These are phyloP conservation scores for Xenopus laevis DNA, from an alignment of 2,113 vertebrate species.

Conservation along the genomic window DNA sequence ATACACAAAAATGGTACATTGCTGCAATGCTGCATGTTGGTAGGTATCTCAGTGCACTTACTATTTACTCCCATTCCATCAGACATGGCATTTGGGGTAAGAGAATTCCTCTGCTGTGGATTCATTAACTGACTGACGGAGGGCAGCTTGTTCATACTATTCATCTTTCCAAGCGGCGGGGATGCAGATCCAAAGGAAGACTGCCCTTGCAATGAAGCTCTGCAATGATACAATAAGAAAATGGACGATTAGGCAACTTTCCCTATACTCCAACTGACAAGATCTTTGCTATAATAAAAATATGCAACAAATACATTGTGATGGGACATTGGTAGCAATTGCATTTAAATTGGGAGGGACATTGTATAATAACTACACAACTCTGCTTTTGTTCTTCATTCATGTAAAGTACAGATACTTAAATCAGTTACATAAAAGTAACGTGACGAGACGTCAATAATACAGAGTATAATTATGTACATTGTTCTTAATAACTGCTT, in stretches of 20 bases:
- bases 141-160: slow-evolving; percentile 93
- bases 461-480: background rate
- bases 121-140: slow-evolving; percentile 98
- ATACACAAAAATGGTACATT: too few relatives aligned
- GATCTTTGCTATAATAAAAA: too few relatives aligned
- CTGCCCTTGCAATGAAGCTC: slow-evolving; percentile 84
- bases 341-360: too few relatives aligned
- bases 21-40: too few relatives aligned
- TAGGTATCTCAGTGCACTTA: slow-evolving; percentile 63
- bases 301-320: too few relatives aligned
- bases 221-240: slow-evolving; percentile 59
- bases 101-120: slow-evolving; percentile 90
- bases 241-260: background rate
- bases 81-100: slow-evolving; percentile 87
- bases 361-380: too few relatives aligned
- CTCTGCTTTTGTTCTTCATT: too few relatives aligned
- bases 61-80: slow-evolving; percentile 89
- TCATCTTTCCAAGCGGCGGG: slow-evolving; percentile 85
- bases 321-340: too few relatives aligned
- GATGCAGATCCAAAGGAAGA: slow-evolving; percentile 82
- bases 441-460: background rate
- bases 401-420: too few relatives aligned
- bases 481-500: background rate
- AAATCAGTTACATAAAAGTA: too few relatives aligned
- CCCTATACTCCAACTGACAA: too few relatives aligned